Percentiles rank a stretch among this genome's conserved stretches.
phyloP scores from a whole-genome alignment of 2,797 vertebrate genomes.

The Phataginus tricuspis region DNA sequence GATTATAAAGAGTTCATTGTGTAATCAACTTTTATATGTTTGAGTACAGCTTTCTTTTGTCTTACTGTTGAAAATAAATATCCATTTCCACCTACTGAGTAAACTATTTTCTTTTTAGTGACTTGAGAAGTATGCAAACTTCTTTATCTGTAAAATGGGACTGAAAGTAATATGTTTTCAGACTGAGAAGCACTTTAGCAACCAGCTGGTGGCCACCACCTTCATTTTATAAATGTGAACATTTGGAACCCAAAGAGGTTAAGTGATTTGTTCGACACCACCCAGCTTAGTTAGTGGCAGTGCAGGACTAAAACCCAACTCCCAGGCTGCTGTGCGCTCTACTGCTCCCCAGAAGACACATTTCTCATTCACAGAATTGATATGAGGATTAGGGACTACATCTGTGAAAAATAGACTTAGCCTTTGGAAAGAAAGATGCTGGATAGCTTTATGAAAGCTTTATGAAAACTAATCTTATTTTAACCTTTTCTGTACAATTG shows the following conservation, averaged over 20 bases:
- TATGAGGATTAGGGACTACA: constrained; percentile 76
- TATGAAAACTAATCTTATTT: constrained; percentile 76
- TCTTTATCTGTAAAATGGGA: constrained; percentile 62
- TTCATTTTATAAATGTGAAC: constrained; percentile 65
- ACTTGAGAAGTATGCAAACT: constrained; percentile 40
- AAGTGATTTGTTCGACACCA: constrained; percentile 65
- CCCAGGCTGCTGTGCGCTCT: not conserved
- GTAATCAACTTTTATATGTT: constrained; percentile 50
- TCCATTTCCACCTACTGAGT: not conserved
- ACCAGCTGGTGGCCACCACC: constrained; percentile 48
- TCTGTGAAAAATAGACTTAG: constrained; percentile 78
- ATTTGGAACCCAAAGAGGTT: constrained; percentile 58
- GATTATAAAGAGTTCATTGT: constrained; percentile 46
- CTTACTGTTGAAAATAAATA: constrained; percentile 51
- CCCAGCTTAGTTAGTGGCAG: constrained; percentile 2
- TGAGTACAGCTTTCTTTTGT: constrained; percentile 11
- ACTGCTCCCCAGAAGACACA: constrained; percentile 21
- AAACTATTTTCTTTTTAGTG: constrained; percentile 55
- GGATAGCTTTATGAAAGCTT: constrained; percentile 71
- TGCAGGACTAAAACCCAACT: constrained; percentile 22
- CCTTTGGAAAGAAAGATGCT: constrained; percentile 71
- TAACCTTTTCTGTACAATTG: constrained; percentile 71
- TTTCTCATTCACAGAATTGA: constrained; percentile 74
- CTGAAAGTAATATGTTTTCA: constrained; percentile 64
- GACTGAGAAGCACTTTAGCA: constrained; percentile 54